Evolutionary conservation across 2,797 vertebrate species (phyloP).

Genomic region (Falco columbarius): DNA sequence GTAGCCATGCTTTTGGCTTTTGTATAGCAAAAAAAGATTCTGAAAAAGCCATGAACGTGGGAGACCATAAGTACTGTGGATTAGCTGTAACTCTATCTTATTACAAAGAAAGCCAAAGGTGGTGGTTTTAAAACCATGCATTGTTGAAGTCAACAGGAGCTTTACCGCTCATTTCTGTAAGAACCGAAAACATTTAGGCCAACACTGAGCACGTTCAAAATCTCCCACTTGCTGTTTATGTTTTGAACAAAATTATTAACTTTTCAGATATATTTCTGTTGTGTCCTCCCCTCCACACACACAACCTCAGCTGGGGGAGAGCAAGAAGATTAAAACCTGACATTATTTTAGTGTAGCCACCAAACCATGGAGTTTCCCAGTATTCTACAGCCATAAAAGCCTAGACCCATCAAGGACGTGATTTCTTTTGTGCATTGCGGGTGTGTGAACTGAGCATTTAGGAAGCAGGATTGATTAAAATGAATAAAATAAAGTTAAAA

Average conservation of each 20-base stretch:
- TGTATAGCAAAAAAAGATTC: not conserved
- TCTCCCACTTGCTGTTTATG: not conserved
- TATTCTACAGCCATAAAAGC: not conserved
- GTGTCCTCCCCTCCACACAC: not conserved
- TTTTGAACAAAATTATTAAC: not conserved
- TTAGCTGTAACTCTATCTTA: not conserved
- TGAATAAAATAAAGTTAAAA: not conserved
- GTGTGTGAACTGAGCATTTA: not conserved
- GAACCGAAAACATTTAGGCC: not conserved
- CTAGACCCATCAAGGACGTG: not conserved
- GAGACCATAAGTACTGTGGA: not conserved
- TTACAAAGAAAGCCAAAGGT: not conserved
- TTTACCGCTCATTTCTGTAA: not conserved
- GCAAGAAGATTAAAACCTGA: not conserved
- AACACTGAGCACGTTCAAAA: not conserved
- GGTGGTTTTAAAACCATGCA: not conserved
- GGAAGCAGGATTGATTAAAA: not conserved
- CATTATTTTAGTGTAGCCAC: not conserved
- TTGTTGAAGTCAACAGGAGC: not conserved
- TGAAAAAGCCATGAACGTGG: not conserved
- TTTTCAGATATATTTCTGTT: not conserved
- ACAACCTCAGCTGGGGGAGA: not conserved
- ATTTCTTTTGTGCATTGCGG: not conserved
- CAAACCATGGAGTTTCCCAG: not conserved
- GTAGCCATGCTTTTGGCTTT: not conserved